phyloP scores from a whole-genome alignment of 2,797 vertebrate genomes.

The Aythya fuligula region DNA sequence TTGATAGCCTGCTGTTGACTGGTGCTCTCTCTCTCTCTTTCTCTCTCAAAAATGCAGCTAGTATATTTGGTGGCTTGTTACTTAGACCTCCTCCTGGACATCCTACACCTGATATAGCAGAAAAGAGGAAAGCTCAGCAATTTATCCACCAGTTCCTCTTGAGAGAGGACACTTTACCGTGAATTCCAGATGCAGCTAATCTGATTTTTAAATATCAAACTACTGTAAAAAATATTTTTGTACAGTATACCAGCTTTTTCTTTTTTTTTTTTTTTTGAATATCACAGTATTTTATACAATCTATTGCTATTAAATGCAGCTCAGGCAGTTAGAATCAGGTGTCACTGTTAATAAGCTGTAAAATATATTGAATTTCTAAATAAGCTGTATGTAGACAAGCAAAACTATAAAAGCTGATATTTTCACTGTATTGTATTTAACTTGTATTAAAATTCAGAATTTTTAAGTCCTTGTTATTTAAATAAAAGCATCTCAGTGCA shows the following conservation, averaged over 20 bases:
- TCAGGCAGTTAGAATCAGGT: background rate
- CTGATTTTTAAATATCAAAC: background rate
- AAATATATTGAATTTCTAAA: background rate
- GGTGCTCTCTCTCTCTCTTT: background rate
- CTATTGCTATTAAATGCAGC: background rate
- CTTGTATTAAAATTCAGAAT: background rate
- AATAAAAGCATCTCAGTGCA: background rate
- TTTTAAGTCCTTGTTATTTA: constrained; percentile 1
- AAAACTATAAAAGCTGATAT: background rate
- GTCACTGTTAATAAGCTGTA: background rate
- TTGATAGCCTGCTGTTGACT: accelerated
- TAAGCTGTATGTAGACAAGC: background rate
- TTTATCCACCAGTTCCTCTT: constrained; percentile 91
- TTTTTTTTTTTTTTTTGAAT: background rate
- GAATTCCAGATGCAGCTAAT: constrained; percentile 18
- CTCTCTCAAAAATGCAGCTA: constrained; percentile 73
- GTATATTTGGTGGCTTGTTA: constrained; percentile 90
- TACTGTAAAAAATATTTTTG: constrained; percentile 51
- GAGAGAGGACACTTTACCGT: constrained; percentile 18
- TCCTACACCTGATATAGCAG: constrained; percentile 79
- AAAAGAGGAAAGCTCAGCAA: constrained; percentile 92
- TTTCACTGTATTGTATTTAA: constrained; percentile 35
- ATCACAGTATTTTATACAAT: constrained; percentile 12
- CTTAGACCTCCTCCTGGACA: constrained; percentile 81
- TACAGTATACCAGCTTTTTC: background rate